These are phyloP conservation scores for Mystacornis crossleyi DNA, from an alignment of 2,113 vertebrate genomes.

Conservation along the genomic window DNA sequence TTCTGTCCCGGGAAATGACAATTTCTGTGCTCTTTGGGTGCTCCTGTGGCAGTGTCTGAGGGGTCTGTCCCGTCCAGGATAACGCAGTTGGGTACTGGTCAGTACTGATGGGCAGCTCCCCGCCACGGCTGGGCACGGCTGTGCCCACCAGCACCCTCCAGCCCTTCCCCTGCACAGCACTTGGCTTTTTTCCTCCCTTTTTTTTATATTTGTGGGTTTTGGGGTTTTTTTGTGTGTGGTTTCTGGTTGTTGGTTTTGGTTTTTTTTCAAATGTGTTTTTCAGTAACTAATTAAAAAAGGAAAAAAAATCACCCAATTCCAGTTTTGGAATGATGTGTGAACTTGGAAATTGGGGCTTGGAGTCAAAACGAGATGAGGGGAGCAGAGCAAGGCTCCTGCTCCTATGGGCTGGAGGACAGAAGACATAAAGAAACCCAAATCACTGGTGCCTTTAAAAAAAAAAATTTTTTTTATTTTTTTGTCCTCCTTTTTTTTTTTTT, in stretches of 20 bases:
- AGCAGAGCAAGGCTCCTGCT: not conserved
- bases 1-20: accelerated
- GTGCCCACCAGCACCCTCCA: not conserved
- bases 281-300: not conserved
- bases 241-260: not conserved
- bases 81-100: not conserved
- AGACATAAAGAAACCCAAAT: not conserved
- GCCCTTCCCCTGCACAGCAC: no score
- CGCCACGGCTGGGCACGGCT: accelerated
- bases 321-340: accelerated
- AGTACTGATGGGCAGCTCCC: not conserved
- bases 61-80: not conserved
- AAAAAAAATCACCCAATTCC: not conserved
- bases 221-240: no score
- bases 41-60: accelerated
- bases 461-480: no score
- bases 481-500: no score
- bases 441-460: accelerated
- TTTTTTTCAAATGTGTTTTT: not conserved
- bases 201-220: no score
- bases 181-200: not conserved
- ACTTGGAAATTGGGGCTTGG: not conserved
- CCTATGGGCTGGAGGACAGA: not conserved
- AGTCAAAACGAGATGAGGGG: not conserved
- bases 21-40: not conserved